Conservation (phyloP, 2,797 vertebrate genomes). For the Gymnodraco acuticeps region DNA sequence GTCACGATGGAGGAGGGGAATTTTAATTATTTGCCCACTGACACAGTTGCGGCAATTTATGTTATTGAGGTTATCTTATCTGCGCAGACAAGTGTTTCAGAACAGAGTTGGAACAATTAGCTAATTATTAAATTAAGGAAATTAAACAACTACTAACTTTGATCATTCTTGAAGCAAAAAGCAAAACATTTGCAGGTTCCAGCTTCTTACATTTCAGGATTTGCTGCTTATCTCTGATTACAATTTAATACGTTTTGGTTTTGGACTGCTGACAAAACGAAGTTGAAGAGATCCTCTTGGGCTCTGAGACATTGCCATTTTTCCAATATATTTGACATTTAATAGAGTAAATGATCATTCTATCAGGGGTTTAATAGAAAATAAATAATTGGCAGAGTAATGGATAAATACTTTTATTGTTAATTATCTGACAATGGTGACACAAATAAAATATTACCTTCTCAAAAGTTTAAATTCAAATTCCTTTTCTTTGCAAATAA, state of each 20-base stretch:
- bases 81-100: conserved; percentile 4
- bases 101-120: not conserved
- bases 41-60: not conserved
- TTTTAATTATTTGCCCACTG: conserved; percentile 9
- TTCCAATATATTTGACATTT: not conserved
- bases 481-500: conserved; percentile 5
- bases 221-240: not conserved
- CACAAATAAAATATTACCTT: conserved; percentile 1
- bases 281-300: not conserved
- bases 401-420: not conserved
- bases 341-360: not conserved
- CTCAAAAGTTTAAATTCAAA: not conserved
- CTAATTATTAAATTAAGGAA: not conserved
- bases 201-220: not conserved
- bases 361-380: not conserved
- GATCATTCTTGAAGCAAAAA: not conserved
- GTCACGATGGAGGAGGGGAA: not conserved
- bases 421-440: not conserved
- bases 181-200: not conserved
- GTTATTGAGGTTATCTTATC: conserved; percentile 7
- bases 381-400: conserved; percentile 1
- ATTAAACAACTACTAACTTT: not conserved
- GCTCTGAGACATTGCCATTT: not conserved
- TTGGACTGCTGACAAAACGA: not conserved
- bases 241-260: not conserved